These are phyloP conservation scores for Diarsia mendica DNA, from an alignment of 2,888 invertebrate species.

Conservation along the genomic window DNA sequence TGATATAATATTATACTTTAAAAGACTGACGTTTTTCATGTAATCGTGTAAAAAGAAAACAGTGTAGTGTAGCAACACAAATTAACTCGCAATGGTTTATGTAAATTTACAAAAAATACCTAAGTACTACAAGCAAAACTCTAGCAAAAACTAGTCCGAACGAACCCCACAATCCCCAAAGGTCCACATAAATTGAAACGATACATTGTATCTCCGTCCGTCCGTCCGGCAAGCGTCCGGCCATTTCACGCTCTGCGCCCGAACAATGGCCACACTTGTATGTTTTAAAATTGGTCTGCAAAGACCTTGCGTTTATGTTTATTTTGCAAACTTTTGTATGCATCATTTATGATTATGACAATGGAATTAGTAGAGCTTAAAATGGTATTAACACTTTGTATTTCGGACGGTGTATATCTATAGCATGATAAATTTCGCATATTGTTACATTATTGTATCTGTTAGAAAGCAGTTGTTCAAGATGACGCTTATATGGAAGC, in stretches of 20 bases:
- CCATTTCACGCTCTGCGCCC: constrained; percentile 60
- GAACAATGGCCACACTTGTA: constrained; percentile 59
- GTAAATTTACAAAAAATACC: not conserved
- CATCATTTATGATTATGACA: constrained; percentile 48
- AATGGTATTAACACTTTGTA: constrained; percentile 12
- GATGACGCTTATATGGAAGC: no score
- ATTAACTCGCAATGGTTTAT: not conserved
- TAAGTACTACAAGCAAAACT: not conserved
- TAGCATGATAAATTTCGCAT: not conserved
- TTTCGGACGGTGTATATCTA: not conserved
- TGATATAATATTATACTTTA: no score
- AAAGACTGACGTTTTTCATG: no score
- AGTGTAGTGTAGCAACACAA: not conserved
- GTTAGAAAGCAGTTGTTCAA: no score
- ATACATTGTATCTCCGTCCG: constrained; percentile 57
- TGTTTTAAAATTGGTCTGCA: constrained; percentile 43
- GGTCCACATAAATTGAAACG: constrained; percentile 55
- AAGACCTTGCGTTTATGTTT: constrained; percentile 48
- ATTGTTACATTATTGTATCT: no score
- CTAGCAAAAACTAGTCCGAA: not conserved
- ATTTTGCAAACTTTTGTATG: constrained; percentile 50
- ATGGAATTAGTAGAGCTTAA: constrained; percentile 21
- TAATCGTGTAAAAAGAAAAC: not conserved
- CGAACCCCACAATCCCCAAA: not conserved
- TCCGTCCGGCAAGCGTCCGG: constrained; percentile 52